Conservation (phyloP, 2,888 invertebrate genomes). For the Epirrita christyi region DNA sequence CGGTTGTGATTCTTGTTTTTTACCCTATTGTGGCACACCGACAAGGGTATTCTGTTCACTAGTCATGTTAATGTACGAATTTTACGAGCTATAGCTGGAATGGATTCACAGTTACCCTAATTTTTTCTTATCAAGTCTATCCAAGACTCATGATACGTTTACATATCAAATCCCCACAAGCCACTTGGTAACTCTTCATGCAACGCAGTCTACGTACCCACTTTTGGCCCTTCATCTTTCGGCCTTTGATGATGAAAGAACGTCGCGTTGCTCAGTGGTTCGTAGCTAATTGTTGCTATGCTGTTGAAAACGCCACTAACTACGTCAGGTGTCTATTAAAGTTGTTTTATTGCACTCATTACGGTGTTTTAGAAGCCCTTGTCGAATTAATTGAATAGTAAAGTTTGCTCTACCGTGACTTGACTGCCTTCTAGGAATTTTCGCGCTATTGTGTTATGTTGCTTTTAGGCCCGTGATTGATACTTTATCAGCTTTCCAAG, state of each 20-base stretch:
- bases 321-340: slow-evolving; percentile 16
- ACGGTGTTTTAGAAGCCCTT: slow-evolving; percentile 8
- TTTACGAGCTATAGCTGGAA: background rate
- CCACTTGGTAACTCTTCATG: slow-evolving; percentile 19
- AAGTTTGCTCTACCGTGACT: no score
- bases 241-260: slow-evolving; percentile 37
- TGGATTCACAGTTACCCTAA: no score
- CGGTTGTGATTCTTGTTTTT: slow-evolving; percentile 15
- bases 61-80: background rate
- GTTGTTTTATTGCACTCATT: slow-evolving; percentile 19
- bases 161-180: slow-evolving; percentile 17
- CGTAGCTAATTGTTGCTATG: slow-evolving; percentile 33
- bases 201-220: slow-evolving; percentile 31
- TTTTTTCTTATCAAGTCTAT: background rate
- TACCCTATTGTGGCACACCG: slow-evolving; percentile 8
- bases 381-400: background rate
- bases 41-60: slow-evolving; percentile 1
- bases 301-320: slow-evolving; percentile 19
- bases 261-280: slow-evolving; percentile 27
- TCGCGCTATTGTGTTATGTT: background rate
- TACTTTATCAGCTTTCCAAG: slow-evolving; percentile 26
- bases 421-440: no score
- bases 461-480: background rate
- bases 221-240: slow-evolving; percentile 30
- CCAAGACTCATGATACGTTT: background rate